A percentile compares a stretch with the other conserved stretches of the same genome.
Evolutionary conservation across 2,797 vertebrate genomes (phyloP).

Genomic region (Telmatherina bonti): DNA sequence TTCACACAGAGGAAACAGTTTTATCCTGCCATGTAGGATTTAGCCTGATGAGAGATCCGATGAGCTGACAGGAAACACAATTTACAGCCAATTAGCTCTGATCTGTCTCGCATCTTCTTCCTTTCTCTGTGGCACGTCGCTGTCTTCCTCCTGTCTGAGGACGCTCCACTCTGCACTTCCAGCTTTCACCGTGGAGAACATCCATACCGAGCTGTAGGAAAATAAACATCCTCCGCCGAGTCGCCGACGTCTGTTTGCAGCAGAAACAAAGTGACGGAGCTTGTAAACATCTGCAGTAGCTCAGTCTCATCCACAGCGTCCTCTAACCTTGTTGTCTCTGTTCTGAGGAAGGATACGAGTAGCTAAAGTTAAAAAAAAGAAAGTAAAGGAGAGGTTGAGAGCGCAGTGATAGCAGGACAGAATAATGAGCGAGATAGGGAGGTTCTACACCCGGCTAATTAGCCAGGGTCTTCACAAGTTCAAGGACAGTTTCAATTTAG

Average conservation of each 20-base stretch:
- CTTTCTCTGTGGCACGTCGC: too few species aligned
- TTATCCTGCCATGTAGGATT: conserved; percentile 60
- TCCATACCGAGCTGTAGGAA: too few species aligned
- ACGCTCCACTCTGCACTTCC: too few species aligned
- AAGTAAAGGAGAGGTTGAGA: conserved; percentile 41
- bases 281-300: too few species aligned
- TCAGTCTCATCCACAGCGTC: too few species aligned
- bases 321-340: too few species aligned
- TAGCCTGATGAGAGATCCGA: conserved; percentile 65
- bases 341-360: conserved; percentile 27
- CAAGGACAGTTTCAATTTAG: conserved; percentile 84
- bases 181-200: too few species aligned
- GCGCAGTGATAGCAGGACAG: conserved; percentile 47
- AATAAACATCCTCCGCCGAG: too few species aligned
- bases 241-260: too few species aligned
- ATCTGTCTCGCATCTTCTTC: background rate
- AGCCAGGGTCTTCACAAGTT: conserved; percentile 76
- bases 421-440: conserved; percentile 75
- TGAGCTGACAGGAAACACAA: conserved; percentile 84
- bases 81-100: conserved; percentile 83
- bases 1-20: background rate
- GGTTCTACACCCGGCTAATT: conserved; percentile 74
- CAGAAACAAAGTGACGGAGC: too few species aligned
- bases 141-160: too few species aligned
- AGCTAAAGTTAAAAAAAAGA: conserved; percentile 24